Conservation (phyloP, 2,797 vertebrate genomes). For the Lemur catta region DNA sequence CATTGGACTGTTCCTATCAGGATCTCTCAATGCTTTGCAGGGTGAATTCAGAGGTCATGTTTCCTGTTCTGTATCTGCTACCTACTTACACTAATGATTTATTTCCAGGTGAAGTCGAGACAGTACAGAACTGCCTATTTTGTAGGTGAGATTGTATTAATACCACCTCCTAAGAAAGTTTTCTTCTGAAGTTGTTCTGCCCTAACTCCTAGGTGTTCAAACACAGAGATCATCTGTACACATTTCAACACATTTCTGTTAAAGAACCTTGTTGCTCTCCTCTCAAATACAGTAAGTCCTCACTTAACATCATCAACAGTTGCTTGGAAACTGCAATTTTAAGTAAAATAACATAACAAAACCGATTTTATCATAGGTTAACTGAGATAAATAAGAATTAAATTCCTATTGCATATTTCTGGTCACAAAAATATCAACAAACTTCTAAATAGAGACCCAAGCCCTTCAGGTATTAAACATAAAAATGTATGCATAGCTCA, state of each 20-base stretch:
- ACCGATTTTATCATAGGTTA: neutral
- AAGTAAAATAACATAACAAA: neutral
- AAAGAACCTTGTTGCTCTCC: neutral
- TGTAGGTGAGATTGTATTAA: neutral
- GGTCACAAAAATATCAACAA: neutral
- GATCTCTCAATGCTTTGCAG: neutral
- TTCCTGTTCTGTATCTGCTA: neutral
- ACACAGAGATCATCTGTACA: neutral
- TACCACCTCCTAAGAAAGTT: neutral
- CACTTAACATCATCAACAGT: neutral
- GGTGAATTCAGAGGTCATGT: neutral
- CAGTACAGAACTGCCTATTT: neutral
- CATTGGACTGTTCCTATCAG: neutral
- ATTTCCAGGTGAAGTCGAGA: neutral
- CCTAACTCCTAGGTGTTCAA: neutral
- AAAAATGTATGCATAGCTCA: neutral
- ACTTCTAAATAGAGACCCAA: neutral
- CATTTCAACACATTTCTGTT: neutral
- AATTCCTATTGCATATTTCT: neutral
- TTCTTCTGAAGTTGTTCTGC: neutral
- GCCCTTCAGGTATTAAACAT: neutral
- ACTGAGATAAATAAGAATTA: neutral
- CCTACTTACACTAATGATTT: neutral
- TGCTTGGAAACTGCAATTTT: neutral
- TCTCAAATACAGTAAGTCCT: neutral